Evolutionary conservation across 1,140 invertebrate species (phyloP), one percentile per base, ranked within the genome.

Genomic region (Planococcus citri): DNA sequence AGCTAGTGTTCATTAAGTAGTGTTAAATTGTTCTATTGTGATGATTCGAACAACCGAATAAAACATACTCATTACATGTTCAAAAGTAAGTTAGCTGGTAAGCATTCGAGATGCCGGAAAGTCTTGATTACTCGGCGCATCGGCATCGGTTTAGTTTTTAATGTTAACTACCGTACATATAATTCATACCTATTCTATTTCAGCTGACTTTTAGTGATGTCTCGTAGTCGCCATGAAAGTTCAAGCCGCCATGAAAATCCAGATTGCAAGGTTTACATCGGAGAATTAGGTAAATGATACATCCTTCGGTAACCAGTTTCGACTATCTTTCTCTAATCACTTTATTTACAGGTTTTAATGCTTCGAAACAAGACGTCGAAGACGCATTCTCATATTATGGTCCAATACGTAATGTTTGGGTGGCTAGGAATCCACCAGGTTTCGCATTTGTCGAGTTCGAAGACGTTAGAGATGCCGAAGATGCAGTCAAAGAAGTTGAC

Each of bases 401-500:
- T 3, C 88, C 91, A 27, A 80, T 98, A 72, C 86, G 89, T 73
- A 96, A 93, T 81, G 93, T 97, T 21, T 97, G 92, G 94, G 92
- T 97, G 2, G 94, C 94, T 0, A 82, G 93, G 74, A 95, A 96
- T 79, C 91, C 91, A 10, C 90, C 90, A 58, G 88, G 94, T 37
- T 97, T 97, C 82, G 94, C 94, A 14, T 97, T 97, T 81, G 90
- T 97, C 20, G 94, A 97, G 79, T 97, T 94, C 80, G 94, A 97
- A 80, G 88, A 89, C 78, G 82, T 87, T 0, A 79, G 88, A 72
- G 94, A 97, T 81, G 94, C 94, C 8, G 92, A 94, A 77, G 94
- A 98, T 82, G 91, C 94, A 17, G 89, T 94, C 33, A 83, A 86
- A 76, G 86, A 83, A 24, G 75, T 90, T 69, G 87, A 90, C 83